Evolutionary conservation across 1,140 invertebrate genomes (phyloP), one percentile per base, ranked within the genome.

Genomic region (Adelges cooleyi): DNA sequence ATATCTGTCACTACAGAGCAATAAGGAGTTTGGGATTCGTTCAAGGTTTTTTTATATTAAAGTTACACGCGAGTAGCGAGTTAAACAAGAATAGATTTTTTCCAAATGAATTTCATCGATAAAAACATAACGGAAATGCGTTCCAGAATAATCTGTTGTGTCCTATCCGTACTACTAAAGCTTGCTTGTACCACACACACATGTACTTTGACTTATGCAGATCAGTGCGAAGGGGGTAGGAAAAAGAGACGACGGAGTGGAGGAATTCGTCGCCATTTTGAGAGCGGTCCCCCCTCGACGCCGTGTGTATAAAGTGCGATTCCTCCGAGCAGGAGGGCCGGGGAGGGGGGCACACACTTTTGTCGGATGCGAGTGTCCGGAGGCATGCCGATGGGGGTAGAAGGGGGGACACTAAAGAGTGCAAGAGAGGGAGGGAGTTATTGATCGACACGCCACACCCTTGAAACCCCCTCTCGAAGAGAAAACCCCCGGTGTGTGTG

Each of bases 401-500:
- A 6, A 11, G 11, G 29, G 11, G 11, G 29, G 29, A 6, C 5
- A 33, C 5, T 6, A 33, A 29, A 52, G 18, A 0, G 29, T 20
- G 18, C 33, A 18, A 36, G 27, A 52, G 18, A 48, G 23, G 29
- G 40, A 59, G 54, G 46, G 42, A 59, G 8, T 59, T 62, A 62
- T 62, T 62, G 56, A 62, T 62, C 56, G 56, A 42, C 44, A 48
- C 42, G 56, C 56, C 56, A 62, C 56, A 62, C 56, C 56, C 56
- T 62, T 62, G 56, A 62, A 62, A 62, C 25, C 40, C 56, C 56
- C 56, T 40, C 42, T 9, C 23, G 42, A 46, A 62, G 44, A 48
- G 17, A 18, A 48, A 62, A 62, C 42, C 56, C 42, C 56, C 25
- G 22, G 29, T 33, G 29, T 33, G 5, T 33, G 29, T 33, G 29